Percentiles rank a stretch among this genome's conserved stretches.
Conservation (phyloP, 2,888 invertebrate species). For the Chrysodeixis includens region DNA sequence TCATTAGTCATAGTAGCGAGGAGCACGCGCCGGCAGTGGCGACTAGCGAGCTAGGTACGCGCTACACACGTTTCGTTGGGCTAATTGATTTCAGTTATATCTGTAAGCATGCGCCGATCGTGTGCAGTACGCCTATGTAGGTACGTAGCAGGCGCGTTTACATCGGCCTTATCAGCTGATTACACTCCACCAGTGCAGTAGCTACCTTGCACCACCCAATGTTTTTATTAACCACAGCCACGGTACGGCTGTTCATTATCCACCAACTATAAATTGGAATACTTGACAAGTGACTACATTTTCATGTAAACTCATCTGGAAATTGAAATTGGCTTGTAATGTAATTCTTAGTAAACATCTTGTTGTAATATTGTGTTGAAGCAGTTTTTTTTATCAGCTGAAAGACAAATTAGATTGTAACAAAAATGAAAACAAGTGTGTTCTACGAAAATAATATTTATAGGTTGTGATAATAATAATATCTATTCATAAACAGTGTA, state of each 20-base stretch:
- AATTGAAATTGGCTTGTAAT: constrained; percentile 5
- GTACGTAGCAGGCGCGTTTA: constrained; percentile 65
- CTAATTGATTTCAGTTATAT: constrained; percentile 81
- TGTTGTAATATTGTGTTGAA: neutral
- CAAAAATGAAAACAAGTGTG: neutral
- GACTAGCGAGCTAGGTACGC: constrained; percentile 43
- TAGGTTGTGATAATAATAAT: neutral
- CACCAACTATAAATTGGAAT: constrained; percentile 5
- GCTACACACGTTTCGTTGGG: constrained; percentile 54
- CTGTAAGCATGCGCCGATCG: constrained; percentile 82
- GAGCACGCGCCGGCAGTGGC: constrained; percentile 53
- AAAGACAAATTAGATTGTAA: neutral
- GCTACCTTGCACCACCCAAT: constrained; percentile 66
- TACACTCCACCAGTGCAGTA: constrained; percentile 73
- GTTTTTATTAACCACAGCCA: constrained; percentile 67
- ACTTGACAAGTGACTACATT: constrained; percentile 27
- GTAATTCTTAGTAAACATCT: constrained; percentile 11
- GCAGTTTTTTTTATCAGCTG: constrained; percentile 13
- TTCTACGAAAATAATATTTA: neutral
- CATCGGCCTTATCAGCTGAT: constrained; percentile 86
- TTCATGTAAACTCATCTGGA: neutral
- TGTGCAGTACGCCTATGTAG: constrained; percentile 65
- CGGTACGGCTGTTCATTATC: constrained; percentile 44
- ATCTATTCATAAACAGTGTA: neutral
- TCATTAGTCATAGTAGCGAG: constrained; percentile 65